These are phyloP conservation scores for Xanthia icteritia DNA, from an alignment of 2,888 invertebrate species.

Conservation along the genomic window DNA sequence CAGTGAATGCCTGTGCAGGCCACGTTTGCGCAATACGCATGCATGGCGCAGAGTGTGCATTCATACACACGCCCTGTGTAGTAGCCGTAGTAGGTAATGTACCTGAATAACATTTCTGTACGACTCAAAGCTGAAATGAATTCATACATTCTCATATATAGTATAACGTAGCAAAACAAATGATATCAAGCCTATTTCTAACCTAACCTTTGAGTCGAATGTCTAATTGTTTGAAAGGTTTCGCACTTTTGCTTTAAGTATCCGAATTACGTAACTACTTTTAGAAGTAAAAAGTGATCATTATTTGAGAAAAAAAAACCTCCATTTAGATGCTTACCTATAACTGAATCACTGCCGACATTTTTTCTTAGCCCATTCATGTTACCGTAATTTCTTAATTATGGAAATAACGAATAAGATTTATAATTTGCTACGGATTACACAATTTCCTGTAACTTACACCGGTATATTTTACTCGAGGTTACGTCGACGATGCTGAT, in stretches of 20 bases:
- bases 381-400: slow-evolving; percentile 33
- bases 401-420: slow-evolving; percentile 27
- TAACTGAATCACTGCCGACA: neutral
- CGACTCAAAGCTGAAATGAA: slow-evolving; percentile 32
- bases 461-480: slow-evolving; percentile 45
- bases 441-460: slow-evolving; percentile 49
- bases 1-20: slow-evolving; percentile 22
- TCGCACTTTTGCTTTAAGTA: neutral
- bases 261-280: neutral
- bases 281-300: neutral
- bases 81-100: neutral
- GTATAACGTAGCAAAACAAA: slow-evolving; percentile 7
- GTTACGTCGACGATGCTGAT: slow-evolving; percentile 47
- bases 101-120: slow-evolving; percentile 14
- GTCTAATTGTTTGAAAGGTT: neutral
- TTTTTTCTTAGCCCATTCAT: slow-evolving; percentile 8
- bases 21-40: slow-evolving; percentile 42
- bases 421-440: slow-evolving; percentile 47
- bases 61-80: slow-evolving; percentile 26
- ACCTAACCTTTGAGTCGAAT: neutral
- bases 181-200: neutral
- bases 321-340: neutral
- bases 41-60: slow-evolving; percentile 21
- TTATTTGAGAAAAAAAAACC: neutral
- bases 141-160: neutral